These are phyloP conservation scores for Brachionus asplanchnoidis DNA, from an alignment of 1,140 invertebrate species.

Conservation along the genomic window DNA sequence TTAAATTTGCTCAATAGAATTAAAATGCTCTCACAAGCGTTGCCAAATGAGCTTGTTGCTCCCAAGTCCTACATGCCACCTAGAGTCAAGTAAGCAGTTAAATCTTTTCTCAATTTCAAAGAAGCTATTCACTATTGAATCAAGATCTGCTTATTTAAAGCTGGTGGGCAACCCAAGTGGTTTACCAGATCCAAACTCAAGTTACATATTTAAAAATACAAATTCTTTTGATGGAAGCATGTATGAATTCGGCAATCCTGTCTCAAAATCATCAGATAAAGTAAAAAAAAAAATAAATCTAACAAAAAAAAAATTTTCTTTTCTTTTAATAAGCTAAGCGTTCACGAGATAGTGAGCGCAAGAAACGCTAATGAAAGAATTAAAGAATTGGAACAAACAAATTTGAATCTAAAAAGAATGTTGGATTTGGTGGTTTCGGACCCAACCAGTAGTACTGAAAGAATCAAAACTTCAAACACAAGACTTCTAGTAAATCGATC, in stretches of 20 bases:
- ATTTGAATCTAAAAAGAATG: conserved; percentile 41
- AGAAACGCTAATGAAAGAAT: conserved; percentile 35
- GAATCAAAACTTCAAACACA: not conserved
- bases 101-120: not conserved
- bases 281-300: not conserved
- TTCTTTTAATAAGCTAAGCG: not conserved
- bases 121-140: not conserved
- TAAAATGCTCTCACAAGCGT: conserved; percentile 27
- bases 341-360: conserved; percentile 11
- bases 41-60: conserved; percentile 7
- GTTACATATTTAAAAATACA: not conserved
- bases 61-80: conserved; percentile 24
- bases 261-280: not conserved
- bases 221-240: conserved; percentile 7
- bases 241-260: not conserved
- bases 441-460: not conserved
- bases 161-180: not conserved
- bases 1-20: not conserved
- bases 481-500: conserved; percentile 19
- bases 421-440: conserved; percentile 24
- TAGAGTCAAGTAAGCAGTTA: not conserved
- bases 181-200: not conserved
- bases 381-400: conserved; percentile 32
- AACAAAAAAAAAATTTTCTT: not conserved
- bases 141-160: conserved; percentile 15